Evolutionary conservation across 1,140 invertebrate genomes (phyloP), one percentile per base, ranked within the genome.

Genomic region (Nylanderia fulva): DNA sequence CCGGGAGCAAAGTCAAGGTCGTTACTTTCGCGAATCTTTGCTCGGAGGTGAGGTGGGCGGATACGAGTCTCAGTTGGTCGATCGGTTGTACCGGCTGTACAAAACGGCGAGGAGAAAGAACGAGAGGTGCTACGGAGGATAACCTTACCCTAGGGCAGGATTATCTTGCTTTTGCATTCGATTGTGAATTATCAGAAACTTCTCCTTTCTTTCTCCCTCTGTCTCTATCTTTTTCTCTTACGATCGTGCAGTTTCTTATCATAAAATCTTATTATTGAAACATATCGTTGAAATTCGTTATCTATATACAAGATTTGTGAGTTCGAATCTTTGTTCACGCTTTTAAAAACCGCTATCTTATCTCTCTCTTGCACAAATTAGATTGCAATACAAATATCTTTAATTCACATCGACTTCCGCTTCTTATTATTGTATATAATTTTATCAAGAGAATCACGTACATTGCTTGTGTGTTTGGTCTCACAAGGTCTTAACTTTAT

Each of bases 131-230:
- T 69, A 79, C 83, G 88, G 90, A 93, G 92, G 91, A 92, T 94
- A 91, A 93, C 90, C 92, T 94, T 94, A 94, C 86, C 92, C 93
- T 93, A 94, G 93, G 93, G 91, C 93, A 94, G 93, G 92, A 93
- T 88, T 91, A 88, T 92, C 82, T n/a, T 84, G 29, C 87, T 90
- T 48, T 90, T 88, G 72, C 29, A 54, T 48, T 27, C 13, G 27
- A 75, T 66, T 27, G 39, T 15, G 36, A 42, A 61, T 48, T 36
- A 56, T 74, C 69, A 36, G 5, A n/a, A n/a, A 15, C 27, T 39
- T 15, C 18, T 52, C 27, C 45, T n/a, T 42, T 64, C 56, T 42
- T 18, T 48, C 27, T 42, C 21, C 39, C 27, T 36, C 45, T 21
- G n/a, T 52, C 11, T 27, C 8, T 52, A 15, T n/a, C 15, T 60